Base-by-base conservation (phyloP, 2,888 invertebrate genomes). In the Dolomedes plantarius region DNA sequence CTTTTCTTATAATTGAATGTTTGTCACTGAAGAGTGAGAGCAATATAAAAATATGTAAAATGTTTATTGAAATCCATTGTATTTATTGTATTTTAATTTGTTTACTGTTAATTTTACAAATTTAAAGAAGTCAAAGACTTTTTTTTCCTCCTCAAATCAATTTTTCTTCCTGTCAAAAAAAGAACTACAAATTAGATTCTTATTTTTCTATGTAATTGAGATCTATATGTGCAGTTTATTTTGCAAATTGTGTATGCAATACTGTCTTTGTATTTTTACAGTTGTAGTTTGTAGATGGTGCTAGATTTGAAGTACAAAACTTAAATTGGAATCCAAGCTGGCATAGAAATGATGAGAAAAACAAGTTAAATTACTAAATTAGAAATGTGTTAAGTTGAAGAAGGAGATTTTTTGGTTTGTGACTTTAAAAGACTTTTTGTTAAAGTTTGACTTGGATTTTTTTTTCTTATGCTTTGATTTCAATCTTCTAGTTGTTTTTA, bases 381-480 rank as follows among this genome's bases (percentile, higher is more conserved):
- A 56, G 56, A 56, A 56, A 23, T 56, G 23, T 56, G 19, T 56
- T 56, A 16, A 46, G 23, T 56, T 56, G 56, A 56, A 56, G 56
- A 56, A 46, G 56, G 56, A 56, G 56, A 23, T 56, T 6, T 56
- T 56, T 56, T 46, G 56, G 56, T 56, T 56, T 56, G 56, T 56
- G 1, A 23, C n/a, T 56, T 56, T 56, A 56, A 3, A 16, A 56
- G 23, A 56, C 56, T 56, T 56, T 36, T 56, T 46, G 16, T 56
- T 56, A 56, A 56, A 23, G 23, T 56, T 56, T 56, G 3, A 2
- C n/a, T n/a, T n/a, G n/a, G n/a, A n/a, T n/a, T 11, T 46, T 46
- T 11, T 46, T n/a, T n/a, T 36, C 6, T 36, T 46, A 46, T 46
- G 9, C 23, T 23, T 56, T 2, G 6, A 46, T 46, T 46, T 5